Conservation (phyloP, 64 coral and sea anemone genomes). For the Porites lutea region DNA sequence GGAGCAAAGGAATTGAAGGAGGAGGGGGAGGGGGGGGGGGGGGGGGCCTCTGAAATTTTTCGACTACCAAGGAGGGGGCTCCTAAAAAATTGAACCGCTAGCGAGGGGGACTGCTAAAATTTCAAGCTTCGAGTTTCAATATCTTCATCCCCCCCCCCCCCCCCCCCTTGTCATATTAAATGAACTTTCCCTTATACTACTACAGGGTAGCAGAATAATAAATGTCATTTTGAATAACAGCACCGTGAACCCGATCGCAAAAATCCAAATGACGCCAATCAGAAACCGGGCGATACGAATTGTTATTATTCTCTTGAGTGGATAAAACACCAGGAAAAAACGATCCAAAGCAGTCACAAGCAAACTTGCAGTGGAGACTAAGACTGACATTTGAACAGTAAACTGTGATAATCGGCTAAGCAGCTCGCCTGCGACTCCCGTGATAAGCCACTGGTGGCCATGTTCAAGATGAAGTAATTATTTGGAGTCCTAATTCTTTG, state of each 20-base stretch:
- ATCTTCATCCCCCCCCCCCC: too few relatives aligned
- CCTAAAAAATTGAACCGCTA: too few relatives aligned
- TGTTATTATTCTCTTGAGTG: conserved; percentile 5
- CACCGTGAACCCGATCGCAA: conserved; percentile 2
- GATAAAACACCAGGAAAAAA: conserved; percentile 58
- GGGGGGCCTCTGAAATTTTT: too few relatives aligned
- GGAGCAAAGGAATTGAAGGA: too few relatives aligned
- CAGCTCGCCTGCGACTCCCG: conserved; percentile 18
- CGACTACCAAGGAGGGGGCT: too few relatives aligned
- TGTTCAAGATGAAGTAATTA: conserved; percentile 67
- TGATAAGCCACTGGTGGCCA: conserved; percentile 46
- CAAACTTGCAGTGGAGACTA: conserved; percentile 48
- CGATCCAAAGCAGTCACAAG: conserved; percentile 46
- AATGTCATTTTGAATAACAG: neutral
- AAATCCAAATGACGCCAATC: conserved; percentile 36
- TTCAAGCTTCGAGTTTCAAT: too few relatives aligned
- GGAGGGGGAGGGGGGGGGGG: too few relatives aligned
- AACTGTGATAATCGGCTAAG: conserved; percentile 30
- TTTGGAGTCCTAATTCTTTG: conserved; percentile 54
- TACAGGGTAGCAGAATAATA: neutral
- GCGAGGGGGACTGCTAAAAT: too few relatives aligned
- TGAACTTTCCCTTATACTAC: too few relatives aligned
- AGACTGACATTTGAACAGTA: neutral
- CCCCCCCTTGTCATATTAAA: too few relatives aligned
- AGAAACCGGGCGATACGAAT: neutral